Conservation (phyloP, 2,797 vertebrate genomes). For the Neosalanx taihuensis region DNA sequence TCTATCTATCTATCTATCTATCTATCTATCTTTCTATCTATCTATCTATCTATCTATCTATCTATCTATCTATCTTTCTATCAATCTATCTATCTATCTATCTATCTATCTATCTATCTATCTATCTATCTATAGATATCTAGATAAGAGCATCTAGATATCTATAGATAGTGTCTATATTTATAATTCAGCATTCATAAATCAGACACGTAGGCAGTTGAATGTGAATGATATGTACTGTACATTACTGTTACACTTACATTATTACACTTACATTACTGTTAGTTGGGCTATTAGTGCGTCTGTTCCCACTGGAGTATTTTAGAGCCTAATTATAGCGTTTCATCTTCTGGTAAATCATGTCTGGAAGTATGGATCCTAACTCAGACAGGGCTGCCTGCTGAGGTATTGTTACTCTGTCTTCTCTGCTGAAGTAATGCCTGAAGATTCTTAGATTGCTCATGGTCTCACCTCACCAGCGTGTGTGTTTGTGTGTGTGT, state of each 20-base stretch:
- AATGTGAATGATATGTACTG: not conserved
- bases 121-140: too few species aligned
- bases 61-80: too few species aligned
- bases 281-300: slow-evolving; percentile 9
- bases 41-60: not conserved
- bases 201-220: slow-evolving; percentile 25
- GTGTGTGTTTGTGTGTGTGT: not conserved
- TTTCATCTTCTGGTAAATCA: slow-evolving; percentile 34
- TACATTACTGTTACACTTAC: too few species aligned
- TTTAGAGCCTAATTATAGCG: slow-evolving; percentile 34
- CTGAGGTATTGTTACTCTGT: slow-evolving; percentile 1
- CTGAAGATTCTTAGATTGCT: not conserved
- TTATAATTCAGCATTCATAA: too few species aligned
- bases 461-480: not conserved
- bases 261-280: not conserved
- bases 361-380: slow-evolving; percentile 28
- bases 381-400: slow-evolving; percentile 7
- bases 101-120: too few species aligned
- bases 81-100: not conserved
- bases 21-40: not conserved
- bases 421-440: not conserved
- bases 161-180: too few species aligned
- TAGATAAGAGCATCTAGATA: too few species aligned
- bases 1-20: not conserved
- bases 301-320: slow-evolving; percentile 11